Evolutionary conservation across 1,140 invertebrate species (phyloP).

Genomic region (Anoplophora glabripennis): DNA sequence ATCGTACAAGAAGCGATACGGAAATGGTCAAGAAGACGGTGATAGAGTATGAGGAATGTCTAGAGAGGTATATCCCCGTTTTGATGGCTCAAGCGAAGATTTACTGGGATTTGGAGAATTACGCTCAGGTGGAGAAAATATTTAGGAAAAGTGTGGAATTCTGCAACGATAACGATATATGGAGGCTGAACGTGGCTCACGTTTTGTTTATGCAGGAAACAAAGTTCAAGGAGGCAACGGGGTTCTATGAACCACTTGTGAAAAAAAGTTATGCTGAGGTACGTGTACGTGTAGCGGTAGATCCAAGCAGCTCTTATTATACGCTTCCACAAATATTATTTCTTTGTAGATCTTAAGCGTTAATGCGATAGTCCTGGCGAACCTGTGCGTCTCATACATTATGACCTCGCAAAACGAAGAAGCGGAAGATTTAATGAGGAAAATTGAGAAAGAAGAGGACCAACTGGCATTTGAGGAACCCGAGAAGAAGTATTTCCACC

Average conservation of each 20-base stretch:
- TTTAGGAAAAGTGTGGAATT: conserved; percentile 97
- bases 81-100: conserved; percentile 99
- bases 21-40: conserved; percentile 85
- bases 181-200: conserved; percentile 97
- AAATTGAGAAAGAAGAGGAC: conserved; percentile 98
- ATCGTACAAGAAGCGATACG: conserved; percentile 82
- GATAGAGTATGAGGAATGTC: conserved; percentile 88
- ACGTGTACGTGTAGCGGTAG: no score
- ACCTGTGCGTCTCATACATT: conserved; percentile 98
- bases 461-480: conserved; percentile 88
- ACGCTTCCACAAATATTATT: conserved; percentile 1
- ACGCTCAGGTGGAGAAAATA: conserved; percentile 90
- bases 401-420: conserved; percentile 99
- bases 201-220: conserved; percentile 99
- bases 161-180: conserved; percentile 94
- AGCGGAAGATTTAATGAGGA: conserved; percentile 97
- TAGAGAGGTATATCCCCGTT: conserved; percentile 82
- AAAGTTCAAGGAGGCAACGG: conserved; percentile 96
- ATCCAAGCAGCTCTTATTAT: neutral
- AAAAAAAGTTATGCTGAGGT: conserved; percentile 95
- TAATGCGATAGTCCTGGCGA: conserved; percentile 95
- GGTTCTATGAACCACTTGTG: conserved; percentile 98
- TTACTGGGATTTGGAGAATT: conserved; percentile 97
- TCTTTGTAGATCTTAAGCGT: conserved; percentile 79
- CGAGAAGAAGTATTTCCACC: conserved; percentile 92